Evolutionary conservation across 2,113 vertebrate species (phyloP).

Genomic region (Podarcis muralis): DNA sequence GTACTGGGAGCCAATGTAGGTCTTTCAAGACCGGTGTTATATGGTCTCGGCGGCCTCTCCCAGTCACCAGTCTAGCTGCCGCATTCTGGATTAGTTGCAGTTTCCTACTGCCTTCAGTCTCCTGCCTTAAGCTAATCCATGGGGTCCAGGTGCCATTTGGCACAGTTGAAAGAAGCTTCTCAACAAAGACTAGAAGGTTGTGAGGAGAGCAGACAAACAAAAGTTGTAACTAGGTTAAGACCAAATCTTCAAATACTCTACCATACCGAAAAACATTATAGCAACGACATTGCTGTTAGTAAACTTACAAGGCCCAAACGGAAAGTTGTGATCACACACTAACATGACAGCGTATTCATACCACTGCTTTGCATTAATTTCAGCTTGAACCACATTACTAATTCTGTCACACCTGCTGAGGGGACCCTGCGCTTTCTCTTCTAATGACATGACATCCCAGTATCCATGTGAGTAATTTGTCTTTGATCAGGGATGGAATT

Average conservation of each 20-base stretch:
- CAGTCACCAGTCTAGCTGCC: too few species aligned
- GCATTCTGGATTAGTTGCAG: too few species aligned
- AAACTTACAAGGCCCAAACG: slow-evolving; percentile 19
- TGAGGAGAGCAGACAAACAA: background rate
- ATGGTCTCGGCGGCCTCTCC: too few species aligned
- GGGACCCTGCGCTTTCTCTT: slow-evolving; percentile 7
- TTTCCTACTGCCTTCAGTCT: background rate
- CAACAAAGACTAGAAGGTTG: background rate
- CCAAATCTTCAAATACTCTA: background rate
- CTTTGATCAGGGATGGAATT: slow-evolving; percentile 30
- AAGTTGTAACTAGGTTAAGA: background rate
- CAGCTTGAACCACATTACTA: slow-evolving; percentile 41
- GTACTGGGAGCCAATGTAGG: too few species aligned
- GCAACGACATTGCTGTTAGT: background rate
- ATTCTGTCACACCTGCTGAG: slow-evolving; percentile 31
- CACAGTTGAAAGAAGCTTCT: background rate
- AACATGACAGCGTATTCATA: slow-evolving; percentile 28
- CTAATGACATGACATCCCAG: slow-evolving; percentile 22
- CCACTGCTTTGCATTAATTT: slow-evolving; percentile 14
- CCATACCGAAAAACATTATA: background rate
- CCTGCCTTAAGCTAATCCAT: background rate
- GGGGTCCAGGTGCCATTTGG: background rate
- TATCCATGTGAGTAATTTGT: slow-evolving; percentile 48
- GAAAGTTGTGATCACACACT: slow-evolving; percentile 35
- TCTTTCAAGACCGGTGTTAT: too few species aligned